These are phyloP conservation scores for Cepphus grylle DNA, from an alignment of 2,113 vertebrate species.

Conservation along the genomic window DNA sequence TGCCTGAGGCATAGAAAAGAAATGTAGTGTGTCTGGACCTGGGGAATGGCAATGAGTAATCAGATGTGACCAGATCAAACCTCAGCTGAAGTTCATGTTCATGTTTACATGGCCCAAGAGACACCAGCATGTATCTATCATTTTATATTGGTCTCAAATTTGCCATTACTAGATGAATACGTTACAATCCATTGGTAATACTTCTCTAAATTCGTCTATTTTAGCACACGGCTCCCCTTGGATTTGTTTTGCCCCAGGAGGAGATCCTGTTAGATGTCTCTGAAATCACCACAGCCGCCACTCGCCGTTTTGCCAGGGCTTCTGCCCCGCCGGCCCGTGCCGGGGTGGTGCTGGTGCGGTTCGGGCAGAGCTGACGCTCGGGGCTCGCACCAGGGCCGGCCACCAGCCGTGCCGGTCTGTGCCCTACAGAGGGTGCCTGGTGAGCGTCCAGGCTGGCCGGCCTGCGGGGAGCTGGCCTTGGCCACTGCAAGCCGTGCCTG, in stretches of 20 bases:
- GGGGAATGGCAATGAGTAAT: background rate
- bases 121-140: background rate
- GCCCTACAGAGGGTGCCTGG: rapidly evolving
- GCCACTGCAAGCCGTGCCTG: rapidly evolving
- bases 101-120: background rate
- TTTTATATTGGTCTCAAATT: background rate
- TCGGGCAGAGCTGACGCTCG: rapidly evolving
- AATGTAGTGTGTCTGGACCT: background rate
- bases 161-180: background rate
- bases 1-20: background rate
- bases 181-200: background rate
- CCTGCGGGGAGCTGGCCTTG: too few relatives aligned
- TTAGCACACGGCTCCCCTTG: background rate
- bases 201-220: background rate
- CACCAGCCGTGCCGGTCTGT: rapidly evolving
- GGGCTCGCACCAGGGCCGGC: background rate
- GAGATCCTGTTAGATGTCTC: too few relatives aligned
- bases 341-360: rapidly evolving
- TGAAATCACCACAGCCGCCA: background rate
- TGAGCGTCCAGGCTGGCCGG: rapidly evolving
- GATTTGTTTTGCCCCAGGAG: background rate
- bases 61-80: background rate
- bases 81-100: background rate
- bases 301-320: background rate
- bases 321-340: rapidly evolving